Percentiles rank a stretch among this genome's conserved stretches.
Evolutionary conservation across 2,888 invertebrate species (phyloP).

Genomic region (Abrostola tripartita): DNA sequence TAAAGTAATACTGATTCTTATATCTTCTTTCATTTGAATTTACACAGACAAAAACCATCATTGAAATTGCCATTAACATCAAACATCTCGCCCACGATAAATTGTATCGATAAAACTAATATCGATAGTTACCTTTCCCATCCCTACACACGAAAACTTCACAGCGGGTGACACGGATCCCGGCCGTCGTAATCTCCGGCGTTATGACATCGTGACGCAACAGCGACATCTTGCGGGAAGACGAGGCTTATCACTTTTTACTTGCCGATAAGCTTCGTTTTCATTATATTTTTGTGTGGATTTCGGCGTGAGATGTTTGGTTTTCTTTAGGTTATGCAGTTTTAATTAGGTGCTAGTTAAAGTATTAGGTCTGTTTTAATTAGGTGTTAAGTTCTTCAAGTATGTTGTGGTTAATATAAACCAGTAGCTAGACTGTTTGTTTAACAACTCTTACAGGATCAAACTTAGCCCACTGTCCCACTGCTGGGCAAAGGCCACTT

Average conservation of each 20-base stretch:
- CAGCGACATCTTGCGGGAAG: slow-evolving; percentile 68
- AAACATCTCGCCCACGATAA: too few relatives aligned
- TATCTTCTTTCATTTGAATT: too few relatives aligned
- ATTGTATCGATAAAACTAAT: slow-evolving; percentile 30
- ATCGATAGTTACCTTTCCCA: slow-evolving; percentile 21
- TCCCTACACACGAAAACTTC: slow-evolving; percentile 65
- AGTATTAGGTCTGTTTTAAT: neutral
- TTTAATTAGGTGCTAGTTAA: slow-evolving; percentile 14
- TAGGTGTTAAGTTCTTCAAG: neutral
- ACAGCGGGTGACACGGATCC: slow-evolving; percentile 70
- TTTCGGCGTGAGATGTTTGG: slow-evolving; percentile 45
- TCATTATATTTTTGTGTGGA: slow-evolving; percentile 52
- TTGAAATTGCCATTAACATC: too few relatives aligned
- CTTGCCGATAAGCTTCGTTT: slow-evolving; percentile 53
- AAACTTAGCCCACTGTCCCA: too few relatives aligned
- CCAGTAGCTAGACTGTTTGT: neutral
- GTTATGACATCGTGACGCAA: slow-evolving; percentile 76
- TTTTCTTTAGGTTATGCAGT: slow-evolving; percentile 9
- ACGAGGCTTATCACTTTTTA: slow-evolving; percentile 65
- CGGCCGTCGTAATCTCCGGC: slow-evolving; percentile 62
- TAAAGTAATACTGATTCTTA: too few relatives aligned
- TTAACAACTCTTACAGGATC: neutral
- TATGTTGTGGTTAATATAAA: too few relatives aligned
- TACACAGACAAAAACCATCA: too few relatives aligned
- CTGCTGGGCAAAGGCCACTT: too few relatives aligned